These are phyloP conservation scores for Pseudopleuronectes americanus DNA, from an alignment of 2,797 vertebrate species.

Conservation along the genomic window DNA sequence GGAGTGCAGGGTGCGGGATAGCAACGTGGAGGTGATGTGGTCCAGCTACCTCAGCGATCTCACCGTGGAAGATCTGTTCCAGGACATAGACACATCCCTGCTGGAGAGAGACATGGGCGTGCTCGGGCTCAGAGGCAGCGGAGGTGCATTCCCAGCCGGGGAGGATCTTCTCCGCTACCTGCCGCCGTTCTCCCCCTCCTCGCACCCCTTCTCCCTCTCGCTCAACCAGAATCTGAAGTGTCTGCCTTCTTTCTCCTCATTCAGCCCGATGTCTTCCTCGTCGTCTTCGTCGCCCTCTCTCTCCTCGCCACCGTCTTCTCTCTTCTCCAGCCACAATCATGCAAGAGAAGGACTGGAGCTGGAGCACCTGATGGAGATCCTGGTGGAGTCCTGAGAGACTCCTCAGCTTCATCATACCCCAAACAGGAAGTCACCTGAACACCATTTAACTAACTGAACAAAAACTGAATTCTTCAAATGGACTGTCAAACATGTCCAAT, in stretches of 20 bases:
- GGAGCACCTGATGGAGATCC: slow-evolving; percentile 86
- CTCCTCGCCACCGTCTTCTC: slow-evolving; percentile 43
- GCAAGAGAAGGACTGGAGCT: slow-evolving; percentile 83
- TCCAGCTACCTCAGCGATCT: slow-evolving; percentile 79
- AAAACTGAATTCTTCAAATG: slow-evolving; percentile 20
- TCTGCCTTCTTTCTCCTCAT: slow-evolving; percentile 70
- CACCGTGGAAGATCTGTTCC: slow-evolving; percentile 84
- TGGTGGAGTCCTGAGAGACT: slow-evolving; percentile 80
- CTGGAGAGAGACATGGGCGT: slow-evolving; percentile 79
- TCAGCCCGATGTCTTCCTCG: slow-evolving; percentile 49
- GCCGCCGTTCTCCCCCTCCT: slow-evolving; percentile 58
- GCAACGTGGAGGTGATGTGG: slow-evolving; percentile 77
- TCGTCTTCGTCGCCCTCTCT: slow-evolving; percentile 41
- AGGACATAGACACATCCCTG: slow-evolving; percentile 85
- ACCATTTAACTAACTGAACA: not conserved
- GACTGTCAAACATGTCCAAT: slow-evolving; percentile 1
- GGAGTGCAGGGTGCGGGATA: slow-evolving; percentile 45
- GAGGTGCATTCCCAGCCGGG: slow-evolving; percentile 17
- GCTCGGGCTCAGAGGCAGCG: slow-evolving; percentile 48
- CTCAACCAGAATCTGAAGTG: slow-evolving; percentile 65
- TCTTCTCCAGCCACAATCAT: slow-evolving; percentile 44
- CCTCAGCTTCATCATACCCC: not conserved
- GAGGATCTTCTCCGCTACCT: slow-evolving; percentile 72
- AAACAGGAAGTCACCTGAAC: not conserved
- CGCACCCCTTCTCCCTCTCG: slow-evolving; percentile 59